Base-by-base conservation (phyloP, 1,140 invertebrate species). In the Meloidogyne exigua region DNA sequence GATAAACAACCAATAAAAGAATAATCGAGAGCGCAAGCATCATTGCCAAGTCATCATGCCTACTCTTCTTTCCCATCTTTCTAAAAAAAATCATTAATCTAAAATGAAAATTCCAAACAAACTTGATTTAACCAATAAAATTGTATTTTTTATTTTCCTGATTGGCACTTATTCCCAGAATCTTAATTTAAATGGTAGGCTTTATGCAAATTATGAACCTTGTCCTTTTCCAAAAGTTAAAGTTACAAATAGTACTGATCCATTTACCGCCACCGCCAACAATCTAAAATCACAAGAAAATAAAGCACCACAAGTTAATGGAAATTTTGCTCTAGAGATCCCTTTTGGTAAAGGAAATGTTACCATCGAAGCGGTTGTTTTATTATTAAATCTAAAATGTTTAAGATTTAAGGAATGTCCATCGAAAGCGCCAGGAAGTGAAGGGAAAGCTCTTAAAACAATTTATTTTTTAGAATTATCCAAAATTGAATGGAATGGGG, bases 331-430 rank as follows among this genome's bases (percentile, higher is more conserved):
- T 57, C 10, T 57, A 57, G 49, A 57, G 21, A n/a, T 57, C 5
- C 49, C 49, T 57, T n/a, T n/a, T 7, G n/a, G 49, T 21, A 57
- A 18, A 57, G 49, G 49, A 57, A 57, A 57, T 21, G 21, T 57
- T 57, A 57, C 49, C 7, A n/a, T 57, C n/a, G 49, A 57, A 57
- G 49, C 49, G 49, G 49, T 57, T 9, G 0, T n/a, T 57, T n/a
- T 21, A n/a, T 0, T 57, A 9, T 9, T 7, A 57, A 57, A 15
- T 57, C 49, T 57, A 57, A 57, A 57, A 57, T 57, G 49, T 57
- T 57, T 9, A n/a, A 57, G 9, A 57, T 68, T 68, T n/a, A 26
- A 73, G 72, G 72, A 73, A 73, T 73, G 72, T n/a, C 57, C 57
- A 25, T 65, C 72, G 23, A 32, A 13, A 21, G n/a, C 25, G 5